These are phyloP conservation scores for Philopotamus ludificatus DNA, from an alignment of 1,140 invertebrate species.

Conservation along the genomic window DNA sequence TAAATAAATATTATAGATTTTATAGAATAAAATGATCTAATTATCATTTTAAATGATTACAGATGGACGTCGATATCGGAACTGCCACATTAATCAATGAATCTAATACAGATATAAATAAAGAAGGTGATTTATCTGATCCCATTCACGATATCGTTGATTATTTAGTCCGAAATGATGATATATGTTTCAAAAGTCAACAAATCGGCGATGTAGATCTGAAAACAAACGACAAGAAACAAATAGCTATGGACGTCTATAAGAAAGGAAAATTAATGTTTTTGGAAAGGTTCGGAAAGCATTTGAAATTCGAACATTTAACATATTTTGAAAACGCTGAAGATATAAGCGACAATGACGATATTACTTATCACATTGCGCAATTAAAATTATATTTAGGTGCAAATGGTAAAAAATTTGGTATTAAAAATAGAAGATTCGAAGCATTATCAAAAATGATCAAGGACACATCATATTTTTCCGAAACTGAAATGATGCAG, in stretches of 20 bases:
- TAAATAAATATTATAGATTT: no score
- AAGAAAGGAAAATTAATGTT: conserved; percentile 67
- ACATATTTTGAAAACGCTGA: conserved; percentile 61
- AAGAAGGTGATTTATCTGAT: conserved; percentile 35
- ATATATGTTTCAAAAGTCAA: conserved; percentile 71
- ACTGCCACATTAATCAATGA: no score
- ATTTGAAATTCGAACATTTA: conserved; percentile 66
- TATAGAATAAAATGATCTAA: neutral
- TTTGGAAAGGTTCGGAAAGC: conserved; percentile 73
- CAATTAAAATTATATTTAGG: conserved; percentile 60
- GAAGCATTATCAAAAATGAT: conserved; percentile 77
- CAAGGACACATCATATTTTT: conserved; percentile 78
- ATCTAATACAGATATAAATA: no score
- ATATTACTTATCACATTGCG: conserved; percentile 61
- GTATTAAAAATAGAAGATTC: conserved; percentile 77
- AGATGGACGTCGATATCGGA: no score
- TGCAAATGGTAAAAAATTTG: conserved; percentile 56
- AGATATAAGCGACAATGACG: conserved; percentile 44
- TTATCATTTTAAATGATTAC: neutral
- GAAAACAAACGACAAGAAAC: conserved; percentile 64
- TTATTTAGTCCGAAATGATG: conserved; percentile 50
- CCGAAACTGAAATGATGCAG: conserved; percentile 89
- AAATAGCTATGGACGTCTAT: conserved; percentile 67
- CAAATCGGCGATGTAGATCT: conserved; percentile 76
- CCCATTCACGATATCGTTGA: conserved; percentile 54